A percentile compares a stretch with the other conserved stretches of the same genome.
Evolutionary conservation across 2,888 invertebrate species (phyloP).

Genomic region (Stenotaenia linearis): DNA sequence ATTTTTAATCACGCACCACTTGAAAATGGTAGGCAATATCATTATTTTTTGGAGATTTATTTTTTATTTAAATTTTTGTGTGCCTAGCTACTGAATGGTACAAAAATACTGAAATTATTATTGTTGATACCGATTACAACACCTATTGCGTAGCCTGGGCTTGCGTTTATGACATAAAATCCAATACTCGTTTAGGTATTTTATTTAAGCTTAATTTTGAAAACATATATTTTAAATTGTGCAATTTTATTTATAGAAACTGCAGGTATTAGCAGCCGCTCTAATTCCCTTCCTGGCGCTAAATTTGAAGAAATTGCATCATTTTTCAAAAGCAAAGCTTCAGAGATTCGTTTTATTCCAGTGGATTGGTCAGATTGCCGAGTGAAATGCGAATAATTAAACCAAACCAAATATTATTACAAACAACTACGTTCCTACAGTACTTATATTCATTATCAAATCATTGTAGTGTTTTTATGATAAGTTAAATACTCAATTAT

Average conservation of each 20-base stretch:
- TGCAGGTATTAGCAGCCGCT: neutral
- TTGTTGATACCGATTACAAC: neutral
- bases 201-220: neutral
- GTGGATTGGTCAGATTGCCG: neutral
- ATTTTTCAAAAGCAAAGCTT: neutral
- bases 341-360: neutral
- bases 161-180: neutral
- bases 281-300: neutral
- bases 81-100: neutral
- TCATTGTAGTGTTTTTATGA: no score
- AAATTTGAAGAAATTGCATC: neutral
- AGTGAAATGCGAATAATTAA: neutral
- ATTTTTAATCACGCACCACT: neutral
- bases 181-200: neutral
- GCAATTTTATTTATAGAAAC: neutral
- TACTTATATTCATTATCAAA: neutral
- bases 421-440: no score
- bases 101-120: neutral
- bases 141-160: neutral
- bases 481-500: no score
- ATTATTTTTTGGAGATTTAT: neutral
- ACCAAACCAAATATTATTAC: no score
- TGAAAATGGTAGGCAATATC: neutral
- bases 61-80: neutral
- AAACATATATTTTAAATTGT: neutral